phyloP scores from a whole-genome alignment of 2,113 vertebrate species.

The Leucopsar rothschildi region DNA sequence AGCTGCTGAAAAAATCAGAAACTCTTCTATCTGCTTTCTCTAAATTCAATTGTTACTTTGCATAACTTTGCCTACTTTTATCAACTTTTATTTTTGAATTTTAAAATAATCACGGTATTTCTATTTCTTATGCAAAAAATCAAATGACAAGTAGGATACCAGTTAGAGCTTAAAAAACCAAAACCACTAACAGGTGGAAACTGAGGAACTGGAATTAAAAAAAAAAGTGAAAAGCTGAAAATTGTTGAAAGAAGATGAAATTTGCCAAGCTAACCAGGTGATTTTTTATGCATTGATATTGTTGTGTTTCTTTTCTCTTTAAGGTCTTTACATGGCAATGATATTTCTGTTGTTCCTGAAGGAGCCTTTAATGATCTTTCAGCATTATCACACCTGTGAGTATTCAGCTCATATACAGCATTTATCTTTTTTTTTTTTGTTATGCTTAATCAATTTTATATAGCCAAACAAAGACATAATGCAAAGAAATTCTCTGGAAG shows the following conservation, averaged over 20 bases:
- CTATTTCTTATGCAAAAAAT: background rate
- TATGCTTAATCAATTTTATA: background rate
- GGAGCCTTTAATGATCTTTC: constrained; percentile 94
- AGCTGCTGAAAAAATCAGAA: background rate
- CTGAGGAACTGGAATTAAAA: background rate
- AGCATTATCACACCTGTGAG: constrained; percentile 95
- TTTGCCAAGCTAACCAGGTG: background rate
- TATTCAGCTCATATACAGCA: background rate
- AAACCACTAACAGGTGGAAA: background rate
- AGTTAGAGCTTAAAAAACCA: background rate
- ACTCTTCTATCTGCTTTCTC: background rate
- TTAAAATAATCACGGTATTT: background rate
- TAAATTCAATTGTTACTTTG: background rate
- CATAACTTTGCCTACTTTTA: background rate
- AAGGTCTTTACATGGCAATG: constrained; percentile 97
- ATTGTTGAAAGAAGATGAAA: background rate
- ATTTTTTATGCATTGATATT: background rate
- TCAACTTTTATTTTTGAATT: background rate
- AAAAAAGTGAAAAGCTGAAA: background rate
- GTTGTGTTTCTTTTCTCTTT: background rate
- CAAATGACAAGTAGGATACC: background rate
- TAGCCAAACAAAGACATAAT: background rate
- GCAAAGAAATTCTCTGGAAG: background rate
- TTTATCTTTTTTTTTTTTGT: background rate
- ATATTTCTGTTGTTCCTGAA: constrained; percentile 94